phyloP scores from a whole-genome alignment of 2,888 invertebrate genomes.

The Latrodectus elegans region DNA sequence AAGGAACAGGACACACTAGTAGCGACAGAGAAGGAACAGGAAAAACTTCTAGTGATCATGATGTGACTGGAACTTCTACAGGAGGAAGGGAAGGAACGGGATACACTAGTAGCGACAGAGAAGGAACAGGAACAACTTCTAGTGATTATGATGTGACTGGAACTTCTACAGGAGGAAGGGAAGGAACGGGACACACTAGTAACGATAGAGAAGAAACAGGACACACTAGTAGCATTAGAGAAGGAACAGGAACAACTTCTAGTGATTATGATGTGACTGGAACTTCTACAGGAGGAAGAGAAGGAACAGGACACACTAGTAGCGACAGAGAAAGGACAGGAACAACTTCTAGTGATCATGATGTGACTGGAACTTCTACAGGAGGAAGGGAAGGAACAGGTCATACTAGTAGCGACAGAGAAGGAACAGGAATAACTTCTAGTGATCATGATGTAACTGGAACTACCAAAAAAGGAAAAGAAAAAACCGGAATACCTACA shows the following conservation, averaged over 20 bases:
- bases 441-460: too few relatives aligned
- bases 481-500: too few relatives aligned
- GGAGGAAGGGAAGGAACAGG: neutral
- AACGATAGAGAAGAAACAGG: neutral
- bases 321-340: slow-evolving; percentile 2
- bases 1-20: neutral
- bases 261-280: neutral
- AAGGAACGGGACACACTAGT: neutral
- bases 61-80: too few relatives aligned
- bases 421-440: slow-evolving; percentile 1
- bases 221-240: neutral
- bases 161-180: neutral
- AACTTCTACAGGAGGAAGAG: neutral
- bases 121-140: slow-evolving; percentile 12
- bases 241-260: neutral
- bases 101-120: neutral
- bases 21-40: neutral
- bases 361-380: neutral
- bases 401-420: neutral
- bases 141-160: neutral
- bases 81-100: neutral
- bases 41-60: neutral
- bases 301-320: neutral
- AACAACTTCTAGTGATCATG: too few relatives aligned
- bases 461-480: neutral